Percentiles rank a stretch among this genome's conserved stretches.
Conservation (phyloP, 1,140 invertebrate genomes). For the Pogonomyrmex californicus region DNA sequence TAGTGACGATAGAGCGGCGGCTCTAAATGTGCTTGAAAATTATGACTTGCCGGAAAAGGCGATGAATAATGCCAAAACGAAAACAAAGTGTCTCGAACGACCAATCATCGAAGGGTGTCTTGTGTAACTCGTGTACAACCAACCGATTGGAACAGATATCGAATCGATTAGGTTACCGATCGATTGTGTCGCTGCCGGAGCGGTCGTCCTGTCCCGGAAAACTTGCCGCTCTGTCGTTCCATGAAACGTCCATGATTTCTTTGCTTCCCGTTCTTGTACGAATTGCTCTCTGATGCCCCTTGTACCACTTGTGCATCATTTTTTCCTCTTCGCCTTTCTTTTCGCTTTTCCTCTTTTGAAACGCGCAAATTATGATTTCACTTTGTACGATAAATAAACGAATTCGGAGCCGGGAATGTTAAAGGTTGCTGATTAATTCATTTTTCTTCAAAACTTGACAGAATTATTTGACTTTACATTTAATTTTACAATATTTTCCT, state of each 20-base stretch:
- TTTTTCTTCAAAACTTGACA: neutral
- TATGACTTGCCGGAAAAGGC: conserved; percentile 70
- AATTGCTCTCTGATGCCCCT: neutral
- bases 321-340: neutral
- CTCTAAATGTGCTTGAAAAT: conserved; percentile 63
- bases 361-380: conserved; percentile 6
- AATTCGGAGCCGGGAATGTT: neutral
- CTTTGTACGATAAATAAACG: neutral
- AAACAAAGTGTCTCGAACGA: conserved; percentile 64
- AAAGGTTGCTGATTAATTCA: neutral
- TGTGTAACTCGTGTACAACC: conserved; percentile 63
- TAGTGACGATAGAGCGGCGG: conserved; percentile 10
- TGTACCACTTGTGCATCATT: neutral
- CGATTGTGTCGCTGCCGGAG: conserved; percentile 57
- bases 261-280: conserved; percentile 28
- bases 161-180: conserved; percentile 74
- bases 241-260: conserved; percentile 52
- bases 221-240: conserved; percentile 63
- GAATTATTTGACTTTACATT: conserved; percentile 6
- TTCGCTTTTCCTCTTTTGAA: neutral
- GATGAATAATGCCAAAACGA: conserved; percentile 70
- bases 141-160: conserved; percentile 70
- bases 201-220: conserved; percentile 59
- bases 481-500: neutral
- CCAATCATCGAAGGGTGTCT: conserved; percentile 62